Evolutionary conservation across 37 sponge, comb jelly and placozoan genomes (phyloP).

Genomic region (Ianthella basta): DNA sequence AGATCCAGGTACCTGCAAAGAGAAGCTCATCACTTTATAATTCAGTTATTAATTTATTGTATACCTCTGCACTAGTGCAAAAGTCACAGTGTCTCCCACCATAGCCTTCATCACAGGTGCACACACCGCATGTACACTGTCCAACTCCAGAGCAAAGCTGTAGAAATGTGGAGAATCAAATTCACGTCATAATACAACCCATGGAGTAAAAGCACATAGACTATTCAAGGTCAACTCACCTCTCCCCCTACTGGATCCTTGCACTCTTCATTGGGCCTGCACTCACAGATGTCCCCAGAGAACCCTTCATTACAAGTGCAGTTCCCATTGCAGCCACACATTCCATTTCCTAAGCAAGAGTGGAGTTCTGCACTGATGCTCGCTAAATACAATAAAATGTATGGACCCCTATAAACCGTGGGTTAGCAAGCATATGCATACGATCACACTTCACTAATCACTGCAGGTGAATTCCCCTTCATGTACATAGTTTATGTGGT

Average conservation of each 20-base stretch:
- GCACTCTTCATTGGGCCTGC: conserved; percentile 35
- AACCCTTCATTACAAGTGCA: conserved; percentile 23
- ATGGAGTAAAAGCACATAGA: background rate
- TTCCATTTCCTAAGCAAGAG: conserved; percentile 37
- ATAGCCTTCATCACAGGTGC: conserved; percentile 28
- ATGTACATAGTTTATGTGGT: too few species aligned
- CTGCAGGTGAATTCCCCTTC: too few species aligned
- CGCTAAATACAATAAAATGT: too few species aligned
- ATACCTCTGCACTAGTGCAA: conserved; percentile 13
- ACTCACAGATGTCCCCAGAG: conserved; percentile 33
- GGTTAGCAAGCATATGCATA: too few species aligned
- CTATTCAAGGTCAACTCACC: background rate
- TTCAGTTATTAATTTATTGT: too few species aligned
- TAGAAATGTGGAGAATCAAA: background rate
- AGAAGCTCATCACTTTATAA: too few species aligned
- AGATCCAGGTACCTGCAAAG: too few species aligned
- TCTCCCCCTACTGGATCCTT: background rate
- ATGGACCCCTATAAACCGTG: too few species aligned
- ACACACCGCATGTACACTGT: conserved; percentile 43
- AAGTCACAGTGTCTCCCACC: conserved; percentile 38
- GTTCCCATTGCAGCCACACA: conserved; percentile 28
- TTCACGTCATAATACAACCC: background rate
- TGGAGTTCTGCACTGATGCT: too few species aligned
- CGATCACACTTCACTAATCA: too few species aligned
- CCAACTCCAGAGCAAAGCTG: conserved; percentile 31